Evolutionary conservation across 2,113 vertebrate species (phyloP), one percentile per base, ranked within the genome.

Genomic region (Halichoerus grypus): DNA sequence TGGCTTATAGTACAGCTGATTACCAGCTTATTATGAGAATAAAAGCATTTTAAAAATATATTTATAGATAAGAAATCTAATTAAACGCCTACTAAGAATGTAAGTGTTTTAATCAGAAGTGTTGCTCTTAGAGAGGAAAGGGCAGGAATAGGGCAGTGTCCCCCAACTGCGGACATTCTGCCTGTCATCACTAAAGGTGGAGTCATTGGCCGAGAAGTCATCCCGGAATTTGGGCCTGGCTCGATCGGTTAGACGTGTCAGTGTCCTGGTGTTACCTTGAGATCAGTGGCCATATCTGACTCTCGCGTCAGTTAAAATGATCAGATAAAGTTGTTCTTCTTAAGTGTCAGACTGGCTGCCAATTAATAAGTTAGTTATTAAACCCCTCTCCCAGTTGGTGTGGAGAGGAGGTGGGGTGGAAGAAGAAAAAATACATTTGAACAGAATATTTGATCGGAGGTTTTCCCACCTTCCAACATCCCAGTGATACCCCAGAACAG

Each of bases 1-100:
- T 26, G 49, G 39, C 69, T 83, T 86, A 61, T 3, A 16, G 33
- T 79, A 57, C 49, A 93, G 53, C 36, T 13, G 53, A 33, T 85
- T 42, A 57, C 28, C 84, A 87, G 28, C 57, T 83, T 90, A 49
- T 92, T 84, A 33, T 36, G 76, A 88, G 87, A 88, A 53, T 36
- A 55, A 79, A 85, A 55, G 2, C 49, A n/a, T 91, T 96, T 76
- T 15, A 2, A 42, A 42, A 88, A 80, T 72, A 33, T 51, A 72
- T 77, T 91, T 74, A 55, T 4, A 14, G 46, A 55, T 36, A 39
- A 76, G 63, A 80, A 90, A 84, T 92, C 80, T 87, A 90, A 77
- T 67, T 46, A 49, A 69, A 84, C 1, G 11, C 24, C 59, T 67
- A 13, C 46, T 85, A 46, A 85, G 39, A 39, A 39, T 0, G 21